phyloP scores from a whole-genome alignment of 2,888 invertebrate species.

The Drosophila picticornis region DNA sequence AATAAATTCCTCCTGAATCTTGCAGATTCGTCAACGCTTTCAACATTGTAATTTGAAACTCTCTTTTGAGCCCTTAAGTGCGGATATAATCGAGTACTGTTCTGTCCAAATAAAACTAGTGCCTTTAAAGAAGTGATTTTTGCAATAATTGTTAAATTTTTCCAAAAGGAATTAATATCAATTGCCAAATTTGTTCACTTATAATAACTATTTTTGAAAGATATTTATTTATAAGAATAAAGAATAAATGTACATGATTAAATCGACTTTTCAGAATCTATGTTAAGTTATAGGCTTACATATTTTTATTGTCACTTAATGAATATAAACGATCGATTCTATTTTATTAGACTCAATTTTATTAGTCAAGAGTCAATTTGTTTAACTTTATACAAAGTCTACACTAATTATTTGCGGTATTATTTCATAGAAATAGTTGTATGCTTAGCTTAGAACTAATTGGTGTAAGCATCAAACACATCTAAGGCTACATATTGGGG shows the following conservation, averaged over 20 bases:
- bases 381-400: slow-evolving; percentile 58
- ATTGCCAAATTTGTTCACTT: neutral
- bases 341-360: neutral
- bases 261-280: neutral
- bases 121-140: neutral
- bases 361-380: slow-evolving; percentile 3
- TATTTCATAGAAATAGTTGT: slow-evolving; percentile 73
- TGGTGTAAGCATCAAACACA: slow-evolving; percentile 13
- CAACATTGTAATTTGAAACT: slow-evolving; percentile 17
- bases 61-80: slow-evolving; percentile 1
- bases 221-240: slow-evolving; percentile 6
- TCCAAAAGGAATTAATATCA: neutral
- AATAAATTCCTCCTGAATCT: neutral
- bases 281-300: neutral
- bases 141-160: neutral
- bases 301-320: slow-evolving; percentile 54
- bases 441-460: slow-evolving; percentile 39
- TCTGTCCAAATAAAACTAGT: neutral
- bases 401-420: slow-evolving; percentile 14
- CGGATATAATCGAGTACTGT: neutral
- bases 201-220: neutral
- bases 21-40: slow-evolving; percentile 31
- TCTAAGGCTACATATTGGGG: slow-evolving; percentile 61
- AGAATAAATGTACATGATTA: neutral
- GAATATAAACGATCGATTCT: slow-evolving; percentile 83